These are phyloP conservation scores for Zosterops pallidus DNA, from an alignment of 2,113 vertebrate genomes.

Conservation along the genomic window DNA sequence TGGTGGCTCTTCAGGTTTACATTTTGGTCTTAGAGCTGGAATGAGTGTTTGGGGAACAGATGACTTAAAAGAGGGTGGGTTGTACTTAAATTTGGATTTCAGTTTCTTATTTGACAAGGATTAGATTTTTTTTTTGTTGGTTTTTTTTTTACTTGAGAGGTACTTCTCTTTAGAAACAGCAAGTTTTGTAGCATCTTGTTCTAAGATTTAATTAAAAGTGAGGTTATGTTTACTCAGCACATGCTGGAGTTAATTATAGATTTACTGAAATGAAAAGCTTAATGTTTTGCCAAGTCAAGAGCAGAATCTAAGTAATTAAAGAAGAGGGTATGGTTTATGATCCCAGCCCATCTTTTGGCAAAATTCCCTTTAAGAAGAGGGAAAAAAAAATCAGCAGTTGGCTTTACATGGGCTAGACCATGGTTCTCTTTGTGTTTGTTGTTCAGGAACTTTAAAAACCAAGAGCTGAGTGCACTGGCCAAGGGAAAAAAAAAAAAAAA, in stretches of 20 bases:
- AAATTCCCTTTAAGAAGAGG: background rate
- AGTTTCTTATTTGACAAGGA: conserved; percentile 14
- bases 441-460: background rate
- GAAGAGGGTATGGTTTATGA: conserved; percentile 58
- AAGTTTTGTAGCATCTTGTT: conserved; percentile 60
- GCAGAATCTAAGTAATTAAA: conserved; percentile 71
- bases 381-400: background rate
- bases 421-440: background rate
- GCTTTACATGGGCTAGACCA: background rate
- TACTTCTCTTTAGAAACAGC: conserved; percentile 42
- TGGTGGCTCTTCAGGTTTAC: background rate
- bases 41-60: background rate
- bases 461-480: background rate
- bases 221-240: conserved; percentile 68
- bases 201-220: conserved; percentile 71
- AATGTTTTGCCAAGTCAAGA: conserved; percentile 69
- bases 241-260: conserved; percentile 68
- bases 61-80: background rate
- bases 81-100: background rate
- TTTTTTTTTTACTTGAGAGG: background rate
- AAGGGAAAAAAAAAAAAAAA: too few relatives aligned
- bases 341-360: conserved; percentile 54
- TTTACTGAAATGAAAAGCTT: conserved; percentile 70
- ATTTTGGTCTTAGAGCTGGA: background rate
- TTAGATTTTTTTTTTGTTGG: background rate